Conservation (phyloP, 2,888 invertebrate genomes). For the Sphecodes monilicornis region DNA sequence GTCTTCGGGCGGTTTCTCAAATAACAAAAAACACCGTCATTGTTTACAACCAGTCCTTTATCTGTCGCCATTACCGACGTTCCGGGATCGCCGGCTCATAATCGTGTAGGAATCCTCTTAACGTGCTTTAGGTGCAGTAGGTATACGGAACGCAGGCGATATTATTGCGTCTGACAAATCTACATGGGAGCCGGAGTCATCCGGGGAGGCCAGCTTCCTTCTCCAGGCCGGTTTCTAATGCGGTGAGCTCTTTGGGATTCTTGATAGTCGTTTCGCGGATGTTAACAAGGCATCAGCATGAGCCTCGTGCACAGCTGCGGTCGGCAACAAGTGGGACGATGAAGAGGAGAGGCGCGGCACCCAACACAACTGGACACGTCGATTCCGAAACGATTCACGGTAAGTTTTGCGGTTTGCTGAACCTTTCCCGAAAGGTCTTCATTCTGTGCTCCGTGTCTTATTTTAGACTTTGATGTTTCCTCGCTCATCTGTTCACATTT, state of each 20-base stretch:
- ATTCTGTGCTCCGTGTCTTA: slow-evolving; percentile 33
- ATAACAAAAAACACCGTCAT: slow-evolving; percentile 21
- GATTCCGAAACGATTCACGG: slow-evolving; percentile 68
- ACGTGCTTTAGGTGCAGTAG: slow-evolving; percentile 35
- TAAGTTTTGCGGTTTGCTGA: slow-evolving; percentile 69
- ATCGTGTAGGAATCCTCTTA: slow-evolving; percentile 46
- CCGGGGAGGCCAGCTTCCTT: slow-evolving; percentile 51
- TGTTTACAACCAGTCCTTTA: slow-evolving; percentile 46
- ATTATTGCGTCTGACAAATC: slow-evolving; percentile 50
- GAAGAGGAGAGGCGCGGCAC: slow-evolving; percentile 60
- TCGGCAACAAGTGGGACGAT: slow-evolving; percentile 73
- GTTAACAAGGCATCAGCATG: slow-evolving; percentile 83
- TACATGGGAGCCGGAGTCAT: slow-evolving; percentile 49
- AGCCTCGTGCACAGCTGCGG: slow-evolving; percentile 80
- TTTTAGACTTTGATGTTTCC: slow-evolving; percentile 32
- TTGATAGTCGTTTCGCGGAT: slow-evolving; percentile 80
- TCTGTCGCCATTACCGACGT: slow-evolving; percentile 44
- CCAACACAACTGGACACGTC: slow-evolving; percentile 58
- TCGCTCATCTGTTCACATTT: not conserved
- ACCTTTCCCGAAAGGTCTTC: slow-evolving; percentile 63
- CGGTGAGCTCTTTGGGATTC: slow-evolving; percentile 83
- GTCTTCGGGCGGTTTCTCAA: slow-evolving; percentile 4
- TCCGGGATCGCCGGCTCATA: slow-evolving; percentile 35
- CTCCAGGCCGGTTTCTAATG: slow-evolving; percentile 75
- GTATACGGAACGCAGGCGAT: slow-evolving; percentile 32